Evolutionary conservation across 2,113 vertebrate species (phyloP), one percentile per base, ranked within the genome.

Genomic region (Mus pahari): DNA sequence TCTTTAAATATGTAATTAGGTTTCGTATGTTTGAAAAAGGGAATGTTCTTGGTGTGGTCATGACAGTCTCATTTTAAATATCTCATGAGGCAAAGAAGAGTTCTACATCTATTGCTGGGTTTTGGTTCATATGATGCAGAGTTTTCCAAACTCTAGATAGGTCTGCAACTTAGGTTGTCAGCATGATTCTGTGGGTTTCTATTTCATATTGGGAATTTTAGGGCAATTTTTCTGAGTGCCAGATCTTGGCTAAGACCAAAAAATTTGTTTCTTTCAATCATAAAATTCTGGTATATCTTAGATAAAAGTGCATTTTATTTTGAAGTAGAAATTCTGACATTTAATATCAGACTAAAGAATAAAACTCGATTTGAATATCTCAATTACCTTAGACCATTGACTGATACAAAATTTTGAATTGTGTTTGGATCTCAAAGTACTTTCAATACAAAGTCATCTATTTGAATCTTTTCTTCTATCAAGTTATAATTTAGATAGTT

Each of bases 361-460:
- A 95, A 92, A 93, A 75, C 24, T 62, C 1, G 5, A 75, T 93
- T 93, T 94, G 7, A 94, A 73, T 88, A 93, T 95, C 96, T 94
- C 70, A 94, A 22, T 92, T 91, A 77, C 58, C 9, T 92, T 79
- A 90, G 26, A 8, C 4, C 9, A 10, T 90, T 90, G 33, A 62
- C 24, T 96, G 74, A 93, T 26, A 28, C 1, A 86, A 64, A 13
- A 89, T 62, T 0, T 84, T 74, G 12, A 96, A 96, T 31, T 75
- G 4, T 64, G 78, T 89, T 93, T 96, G 31, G 83, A 90, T 93
- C 94, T 62, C 20, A 74, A 73, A 90, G 71, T 91, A 91, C 70
- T 55, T 68, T 89, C 68, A 89, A 83, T 17, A 50, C 20, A 77
- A n/a, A 86, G 53, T 91, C 19, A 81, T 84, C 39, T 87, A 20